Conservation (phyloP, 2,888 invertebrate species). For the Drosophila setosimentum region DNA sequence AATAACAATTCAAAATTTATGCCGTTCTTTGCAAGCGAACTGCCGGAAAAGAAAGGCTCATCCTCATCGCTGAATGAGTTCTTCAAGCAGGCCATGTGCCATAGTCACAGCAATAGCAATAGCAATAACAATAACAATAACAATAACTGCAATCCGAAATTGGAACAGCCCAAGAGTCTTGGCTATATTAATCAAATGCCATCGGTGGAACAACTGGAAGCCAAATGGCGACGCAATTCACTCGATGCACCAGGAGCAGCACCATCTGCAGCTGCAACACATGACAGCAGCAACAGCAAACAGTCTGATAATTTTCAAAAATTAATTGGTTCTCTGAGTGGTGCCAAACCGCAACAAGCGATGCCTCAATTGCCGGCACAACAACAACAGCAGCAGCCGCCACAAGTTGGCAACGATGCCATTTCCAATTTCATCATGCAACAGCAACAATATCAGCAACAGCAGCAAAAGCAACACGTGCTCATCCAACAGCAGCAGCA, state of each 20-base stretch:
- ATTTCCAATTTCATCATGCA: constrained; percentile 82
- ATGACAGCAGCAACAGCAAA: constrained; percentile 45
- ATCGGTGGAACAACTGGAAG: constrained; percentile 83
- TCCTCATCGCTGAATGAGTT: constrained; percentile 82
- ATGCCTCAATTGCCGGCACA: constrained; percentile 38
- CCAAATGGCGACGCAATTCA: constrained; percentile 82
- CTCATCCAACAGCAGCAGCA: constrained; percentile 82
- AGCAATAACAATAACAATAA: too few species aligned
- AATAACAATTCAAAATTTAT: constrained; percentile 69
- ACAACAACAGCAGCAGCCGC: constrained; percentile 5
- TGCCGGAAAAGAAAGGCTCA: constrained; percentile 61
- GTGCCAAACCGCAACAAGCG: constrained; percentile 45
- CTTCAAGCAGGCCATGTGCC: constrained; percentile 78
- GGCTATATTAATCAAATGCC: constrained; percentile 72
- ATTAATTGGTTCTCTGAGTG: constrained; percentile 71
- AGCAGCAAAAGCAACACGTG: constrained; percentile 79
- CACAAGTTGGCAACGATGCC: constrained; percentile 71
- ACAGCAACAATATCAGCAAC: constrained; percentile 81
- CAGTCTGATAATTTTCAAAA: constrained; percentile 82
- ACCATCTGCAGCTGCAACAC: constrained; percentile 11
- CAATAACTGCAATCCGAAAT: constrained; percentile 17
- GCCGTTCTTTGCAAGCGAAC: constrained; percentile 65
- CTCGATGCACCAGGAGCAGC: constrained; percentile 21
- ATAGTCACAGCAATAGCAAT: constrained; percentile 32
- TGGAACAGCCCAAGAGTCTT: constrained; percentile 61